Conservation (phyloP, 2,888 invertebrate species). For the Meteorus colon region DNA sequence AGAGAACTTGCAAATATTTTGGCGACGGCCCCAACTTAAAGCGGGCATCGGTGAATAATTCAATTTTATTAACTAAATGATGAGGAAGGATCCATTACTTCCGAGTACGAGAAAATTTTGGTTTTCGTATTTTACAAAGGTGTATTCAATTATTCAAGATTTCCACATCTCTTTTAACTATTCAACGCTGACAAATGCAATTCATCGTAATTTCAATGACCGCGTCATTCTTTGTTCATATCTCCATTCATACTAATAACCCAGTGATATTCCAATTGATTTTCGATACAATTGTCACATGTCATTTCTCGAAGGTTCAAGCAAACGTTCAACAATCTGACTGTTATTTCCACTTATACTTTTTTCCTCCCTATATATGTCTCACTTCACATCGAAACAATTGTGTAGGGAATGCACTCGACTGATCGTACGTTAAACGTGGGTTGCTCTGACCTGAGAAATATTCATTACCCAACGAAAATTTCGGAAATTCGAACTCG, state of each 20-base stretch:
- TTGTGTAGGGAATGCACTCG: background rate
- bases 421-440: constrained; percentile 19
- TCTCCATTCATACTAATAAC: too few species aligned
- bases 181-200: too few species aligned
- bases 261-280: too few species aligned
- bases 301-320: background rate
- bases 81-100: background rate
- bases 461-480: constrained; percentile 49
- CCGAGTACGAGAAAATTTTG: too few species aligned
- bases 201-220: too few species aligned
- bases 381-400: background rate
- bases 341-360: background rate
- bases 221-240: too few species aligned
- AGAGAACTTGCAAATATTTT: background rate
- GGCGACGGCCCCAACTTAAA: background rate
- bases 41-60: background rate
- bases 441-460: constrained; percentile 40
- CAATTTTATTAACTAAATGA: background rate
- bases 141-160: too few species aligned
- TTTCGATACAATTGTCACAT: too few species aligned
- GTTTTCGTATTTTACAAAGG: too few species aligned
- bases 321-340: background rate
- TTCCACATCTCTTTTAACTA: too few species aligned
- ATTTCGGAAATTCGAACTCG: constrained; percentile 46
- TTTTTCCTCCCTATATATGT: background rate